A percentile compares a stretch with the other conserved stretches of the same genome.
phyloP scores from a whole-genome alignment of 1,140 invertebrate species.

The Drosophila arizonae region DNA sequence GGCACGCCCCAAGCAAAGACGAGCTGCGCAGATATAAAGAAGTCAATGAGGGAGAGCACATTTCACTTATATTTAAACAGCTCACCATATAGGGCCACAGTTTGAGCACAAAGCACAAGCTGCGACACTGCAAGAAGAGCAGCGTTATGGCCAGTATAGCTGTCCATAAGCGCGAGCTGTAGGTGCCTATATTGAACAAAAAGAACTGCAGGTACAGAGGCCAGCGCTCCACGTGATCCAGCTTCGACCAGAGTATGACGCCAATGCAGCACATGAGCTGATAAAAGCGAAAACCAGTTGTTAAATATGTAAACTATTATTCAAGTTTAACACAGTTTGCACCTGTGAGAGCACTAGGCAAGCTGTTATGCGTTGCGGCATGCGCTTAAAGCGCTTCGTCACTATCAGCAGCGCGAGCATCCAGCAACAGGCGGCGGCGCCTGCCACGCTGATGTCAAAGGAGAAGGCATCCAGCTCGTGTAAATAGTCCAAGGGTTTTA shows the following conservation, averaged over 20 bases:
- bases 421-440: conserved; percentile 90
- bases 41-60: neutral
- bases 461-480: conserved; percentile 90
- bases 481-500: conserved; percentile 88
- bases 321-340: conserved; percentile 21
- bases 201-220: conserved; percentile 88
- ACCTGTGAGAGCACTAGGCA: conserved; percentile 90
- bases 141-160: conserved; percentile 90
- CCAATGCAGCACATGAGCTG: conserved; percentile 86
- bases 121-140: conserved; percentile 91
- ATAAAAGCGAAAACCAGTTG: conserved; percentile 14
- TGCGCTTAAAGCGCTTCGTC: conserved; percentile 89
- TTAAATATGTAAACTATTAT: neutral
- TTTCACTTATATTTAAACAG: neutral
- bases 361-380: conserved; percentile 92
- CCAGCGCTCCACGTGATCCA: conserved; percentile 84
- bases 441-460: conserved; percentile 91
- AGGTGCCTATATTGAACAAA: conserved; percentile 88
- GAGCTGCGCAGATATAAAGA: conserved; percentile 84
- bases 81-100: conserved; percentile 85
- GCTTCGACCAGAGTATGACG: conserved; percentile 87
- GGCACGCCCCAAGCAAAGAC: conserved; percentile 89
- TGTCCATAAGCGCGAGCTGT: conserved; percentile 92
- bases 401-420: conserved; percentile 90
- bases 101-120: conserved; percentile 90